Base-by-base conservation (phyloP, 2,797 vertebrate genomes). In the Uromys caudimaculatus region DNA sequence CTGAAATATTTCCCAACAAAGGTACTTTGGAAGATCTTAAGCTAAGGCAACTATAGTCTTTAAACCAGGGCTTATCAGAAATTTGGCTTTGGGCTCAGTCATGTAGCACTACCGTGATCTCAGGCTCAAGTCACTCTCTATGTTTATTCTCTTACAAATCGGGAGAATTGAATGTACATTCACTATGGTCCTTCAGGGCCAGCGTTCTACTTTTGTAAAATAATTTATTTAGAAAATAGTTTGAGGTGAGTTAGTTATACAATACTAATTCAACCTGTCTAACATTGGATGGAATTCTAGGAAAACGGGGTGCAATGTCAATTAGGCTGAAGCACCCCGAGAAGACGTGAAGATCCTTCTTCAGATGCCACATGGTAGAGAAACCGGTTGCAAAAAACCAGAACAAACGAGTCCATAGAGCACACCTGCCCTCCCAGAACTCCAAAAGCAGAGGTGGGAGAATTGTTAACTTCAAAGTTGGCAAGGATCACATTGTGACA, bases 1-100 rank as follows among this genome's bases (percentile, higher is more conserved):
- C 88, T 82, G 14, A 56, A 88, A 94, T 85, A 81, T 78, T 81
- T 91, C 54, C 85, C 38, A 93, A 71, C 67, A 50, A 64, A 92
- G 6, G 0, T 71, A 47, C 89, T 94, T 78, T 56, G 35, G 52
- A 84, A 82, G 38, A 17, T 44, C 9, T 47, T 78, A 83, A 93
- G 73, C 24, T 12, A 85, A 92, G 86, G 27, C 81, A 87, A 60
- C 71, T n/a, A 23, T 69, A 14, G 9, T 87, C 62, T 75, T 83
- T 50, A 90, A 56, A 54, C 58, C 69, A 44, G 23, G 10, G 12
- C 10, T 8, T 9, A 1, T 73, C 89, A 76, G 85, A 83, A 47
- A 64, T 62, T 62, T 67, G 77, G 76, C 69, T 91, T 89, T 6
- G 23, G 89, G 19, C 69, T 89, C 41, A 67, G 10, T 38, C 35